These are phyloP conservation scores for Falco rusticolus DNA, from an alignment of 2,797 vertebrate genomes.

Conservation along the genomic window DNA sequence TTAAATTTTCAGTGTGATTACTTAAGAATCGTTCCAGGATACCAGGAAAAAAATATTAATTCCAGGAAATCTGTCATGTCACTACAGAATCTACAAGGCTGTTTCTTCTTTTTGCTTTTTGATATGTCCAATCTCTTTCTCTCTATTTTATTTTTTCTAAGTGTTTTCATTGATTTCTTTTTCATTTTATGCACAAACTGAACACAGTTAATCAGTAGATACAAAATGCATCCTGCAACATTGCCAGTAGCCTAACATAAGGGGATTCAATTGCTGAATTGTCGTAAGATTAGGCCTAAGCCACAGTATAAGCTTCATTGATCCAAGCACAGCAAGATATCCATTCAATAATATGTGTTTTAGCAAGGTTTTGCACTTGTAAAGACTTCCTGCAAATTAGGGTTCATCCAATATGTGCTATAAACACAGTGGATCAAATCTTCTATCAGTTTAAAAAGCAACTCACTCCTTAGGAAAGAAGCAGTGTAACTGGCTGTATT, in stretches of 20 bases:
- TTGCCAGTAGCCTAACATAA: conserved; percentile 48
- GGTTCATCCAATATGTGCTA: conserved; percentile 42
- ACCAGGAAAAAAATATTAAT: background rate
- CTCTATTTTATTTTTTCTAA: conserved; percentile 34
- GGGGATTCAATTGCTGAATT: conserved; percentile 59
- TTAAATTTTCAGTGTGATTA: background rate
- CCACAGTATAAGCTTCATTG: conserved; percentile 69
- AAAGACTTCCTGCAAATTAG: conserved; percentile 65
- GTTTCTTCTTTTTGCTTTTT: background rate
- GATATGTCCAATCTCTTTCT: background rate
- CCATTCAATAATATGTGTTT: conserved; percentile 70
- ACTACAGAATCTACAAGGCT: background rate
- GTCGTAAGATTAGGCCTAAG: conserved; percentile 66
- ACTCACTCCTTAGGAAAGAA: background rate
- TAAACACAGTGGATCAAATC: conserved; percentile 46
- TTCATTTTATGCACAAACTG: conserved; percentile 52
- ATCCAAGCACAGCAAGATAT: conserved; percentile 64
- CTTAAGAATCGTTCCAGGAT: background rate
- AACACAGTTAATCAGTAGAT: conserved; percentile 24
- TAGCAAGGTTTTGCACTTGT: conserved; percentile 65
- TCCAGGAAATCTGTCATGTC: background rate
- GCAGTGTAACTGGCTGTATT: background rate
- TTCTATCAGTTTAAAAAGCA: background rate
- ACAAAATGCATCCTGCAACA: conserved; percentile 43
- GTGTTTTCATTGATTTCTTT: conserved; percentile 62